Evolutionary conservation across 1,140 invertebrate genomes (phyloP).

Genomic region (Heliothis subflexa): DNA sequence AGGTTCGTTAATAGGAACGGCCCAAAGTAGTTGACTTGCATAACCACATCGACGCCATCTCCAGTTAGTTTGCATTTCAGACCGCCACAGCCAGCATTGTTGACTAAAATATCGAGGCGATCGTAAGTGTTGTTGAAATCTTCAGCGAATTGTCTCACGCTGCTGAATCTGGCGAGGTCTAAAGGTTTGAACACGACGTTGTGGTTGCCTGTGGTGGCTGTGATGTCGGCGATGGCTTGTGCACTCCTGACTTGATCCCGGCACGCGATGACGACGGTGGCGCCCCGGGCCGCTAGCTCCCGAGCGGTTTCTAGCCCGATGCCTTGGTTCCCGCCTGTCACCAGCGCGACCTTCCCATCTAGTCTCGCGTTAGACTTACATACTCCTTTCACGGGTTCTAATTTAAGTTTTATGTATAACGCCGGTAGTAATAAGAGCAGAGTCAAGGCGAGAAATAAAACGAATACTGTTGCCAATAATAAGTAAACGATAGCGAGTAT

Average conservation of each 20-base stretch:
- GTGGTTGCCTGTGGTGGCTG: conserved; percentile 62
- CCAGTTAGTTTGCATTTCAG: conserved; percentile 78
- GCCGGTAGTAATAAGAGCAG: neutral
- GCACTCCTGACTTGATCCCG: conserved; percentile 86
- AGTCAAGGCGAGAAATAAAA: conserved; percentile 2
- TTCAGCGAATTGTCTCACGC: conserved; percentile 65
- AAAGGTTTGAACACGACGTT: conserved; percentile 68
- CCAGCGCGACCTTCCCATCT: conserved; percentile 89
- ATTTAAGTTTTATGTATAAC: conserved; percentile 46
- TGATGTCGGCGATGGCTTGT: conserved; percentile 73
- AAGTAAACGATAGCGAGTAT: neutral
- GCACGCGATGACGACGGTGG: conserved; percentile 89
- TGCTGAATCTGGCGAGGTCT: conserved; percentile 69
- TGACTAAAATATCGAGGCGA: conserved; percentile 89
- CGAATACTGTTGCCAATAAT: neutral
- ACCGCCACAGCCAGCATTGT: conserved; percentile 88
- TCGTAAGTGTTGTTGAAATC: conserved; percentile 78
- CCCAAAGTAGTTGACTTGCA: conserved; percentile 89
- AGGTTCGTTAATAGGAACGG: conserved; percentile 90
- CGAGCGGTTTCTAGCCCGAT: conserved; percentile 92
- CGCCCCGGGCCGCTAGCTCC: conserved; percentile 89
- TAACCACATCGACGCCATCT: conserved; percentile 88
- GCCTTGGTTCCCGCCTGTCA: conserved; percentile 93
- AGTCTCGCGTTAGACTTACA: conserved; percentile 67
- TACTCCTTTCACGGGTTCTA: conserved; percentile 53